Percentiles rank a stretch among this genome's conserved stretches.
phyloP scores from a whole-genome alignment of 2,888 invertebrate species.

The Crioceris asparagi region DNA sequence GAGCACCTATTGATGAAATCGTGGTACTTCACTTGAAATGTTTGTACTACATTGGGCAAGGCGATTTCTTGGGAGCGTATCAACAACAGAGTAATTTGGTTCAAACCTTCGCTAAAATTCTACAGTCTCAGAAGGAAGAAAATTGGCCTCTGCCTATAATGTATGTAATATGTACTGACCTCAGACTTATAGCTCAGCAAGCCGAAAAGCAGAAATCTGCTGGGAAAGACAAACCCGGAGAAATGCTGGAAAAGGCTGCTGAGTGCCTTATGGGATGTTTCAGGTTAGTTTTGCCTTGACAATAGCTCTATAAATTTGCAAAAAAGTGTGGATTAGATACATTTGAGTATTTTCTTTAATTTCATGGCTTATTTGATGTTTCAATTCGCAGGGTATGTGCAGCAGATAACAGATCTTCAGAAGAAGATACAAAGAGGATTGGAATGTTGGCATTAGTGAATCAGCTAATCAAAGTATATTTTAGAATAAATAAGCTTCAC shows the following conservation, averaged over 20 bases:
- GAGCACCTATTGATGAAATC: conserved; percentile 65
- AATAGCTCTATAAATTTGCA: background rate
- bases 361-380: background rate
- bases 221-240: conserved; percentile 48
- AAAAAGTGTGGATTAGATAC: background rate
- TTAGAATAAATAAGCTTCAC: conserved; percentile 77
- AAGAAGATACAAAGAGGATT: conserved; percentile 86
- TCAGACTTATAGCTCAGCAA: conserved; percentile 65
- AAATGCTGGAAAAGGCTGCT: conserved; percentile 84
- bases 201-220: conserved; percentile 53
- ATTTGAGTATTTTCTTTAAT: background rate
- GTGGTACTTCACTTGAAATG: conserved; percentile 64
- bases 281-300: conserved; percentile 11
- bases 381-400: conserved; percentile 64
- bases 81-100: conserved; percentile 67
- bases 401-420: conserved; percentile 82
- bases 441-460: conserved; percentile 96
- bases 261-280: conserved; percentile 90
- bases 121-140: conserved; percentile 84
- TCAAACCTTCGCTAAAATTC: conserved; percentile 66
- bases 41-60: conserved; percentile 41
- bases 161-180: conserved; percentile 80
- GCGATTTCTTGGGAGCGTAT: conserved; percentile 59
- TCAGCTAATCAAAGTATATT: conserved; percentile 84
- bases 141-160: conserved; percentile 96